Conservation (phyloP, 2,113 vertebrate species). For the Colinus virginianus region DNA sequence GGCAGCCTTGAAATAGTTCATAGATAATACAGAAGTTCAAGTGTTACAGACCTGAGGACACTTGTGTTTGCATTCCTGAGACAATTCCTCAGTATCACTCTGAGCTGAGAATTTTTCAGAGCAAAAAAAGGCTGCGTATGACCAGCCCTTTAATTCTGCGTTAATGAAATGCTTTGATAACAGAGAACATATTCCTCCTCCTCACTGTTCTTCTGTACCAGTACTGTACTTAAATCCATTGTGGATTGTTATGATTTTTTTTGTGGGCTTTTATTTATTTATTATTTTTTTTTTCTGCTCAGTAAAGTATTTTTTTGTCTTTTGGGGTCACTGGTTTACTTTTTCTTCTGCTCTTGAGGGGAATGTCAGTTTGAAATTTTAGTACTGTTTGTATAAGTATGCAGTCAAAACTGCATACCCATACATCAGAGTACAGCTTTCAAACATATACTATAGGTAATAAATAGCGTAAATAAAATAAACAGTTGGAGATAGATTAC, state of each 20-base stretch:
- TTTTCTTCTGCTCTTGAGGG: not conserved
- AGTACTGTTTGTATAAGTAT: constrained; percentile 7
- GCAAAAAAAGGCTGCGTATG: not conserved
- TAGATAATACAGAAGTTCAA: not conserved
- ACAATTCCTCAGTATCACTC: not conserved
- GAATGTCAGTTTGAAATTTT: constrained; percentile 5
- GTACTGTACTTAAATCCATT: not conserved
- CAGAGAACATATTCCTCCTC: not conserved
- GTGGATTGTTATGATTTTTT: constrained; percentile 10
- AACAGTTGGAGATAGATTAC: not conserved
- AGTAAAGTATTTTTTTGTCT: not conserved
- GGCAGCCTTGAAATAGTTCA: not conserved
- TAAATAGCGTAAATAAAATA: not conserved
- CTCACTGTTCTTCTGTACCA: not conserved
- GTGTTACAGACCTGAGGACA: not conserved
- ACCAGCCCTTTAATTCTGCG: not conserved
- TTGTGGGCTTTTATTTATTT: not conserved
- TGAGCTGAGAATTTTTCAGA: not conserved
- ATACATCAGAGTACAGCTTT: not conserved
- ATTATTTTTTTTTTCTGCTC: not conserved
- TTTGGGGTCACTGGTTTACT: constrained; percentile 39
- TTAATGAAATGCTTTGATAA: not conserved
- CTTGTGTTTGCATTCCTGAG: not conserved
- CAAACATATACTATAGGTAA: not conserved
- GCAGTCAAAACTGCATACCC: not conserved